Conservation (phyloP, 2,888 invertebrate genomes). For the Drosophila fulvimacula region DNA sequence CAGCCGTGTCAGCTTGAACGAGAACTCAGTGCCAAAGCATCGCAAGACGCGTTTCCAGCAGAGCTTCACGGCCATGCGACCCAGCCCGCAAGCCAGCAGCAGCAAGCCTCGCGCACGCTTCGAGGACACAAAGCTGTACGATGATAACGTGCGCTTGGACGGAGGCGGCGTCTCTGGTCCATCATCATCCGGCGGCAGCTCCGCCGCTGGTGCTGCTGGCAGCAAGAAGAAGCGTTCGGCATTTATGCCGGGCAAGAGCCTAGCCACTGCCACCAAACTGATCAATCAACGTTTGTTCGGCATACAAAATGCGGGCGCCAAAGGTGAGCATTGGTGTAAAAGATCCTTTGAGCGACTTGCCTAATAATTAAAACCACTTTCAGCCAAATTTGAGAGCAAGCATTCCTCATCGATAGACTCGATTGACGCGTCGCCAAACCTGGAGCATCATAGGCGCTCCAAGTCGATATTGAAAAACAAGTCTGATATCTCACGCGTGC, state of each 20-base stretch:
- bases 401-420: conserved; percentile 90
- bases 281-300: conserved; percentile 91
- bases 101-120: conserved; percentile 79
- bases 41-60: conserved; percentile 94
- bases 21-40: conserved; percentile 91
- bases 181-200: conserved; percentile 37
- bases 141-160: conserved; percentile 85
- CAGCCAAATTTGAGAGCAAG: conserved; percentile 86
- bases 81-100: conserved; percentile 85
- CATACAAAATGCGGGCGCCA: conserved; percentile 85
- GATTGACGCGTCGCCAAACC: conserved; percentile 88
- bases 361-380: conserved; percentile 1
- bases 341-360: too few species aligned
- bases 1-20: conserved; percentile 87
- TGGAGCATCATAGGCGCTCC: conserved; percentile 88
- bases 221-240: conserved; percentile 85
- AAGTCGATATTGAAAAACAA: conserved; percentile 91
- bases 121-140: conserved; percentile 86
- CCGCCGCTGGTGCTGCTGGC: conserved; percentile 78
- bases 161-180: conserved; percentile 34
- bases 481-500: conserved; percentile 87
- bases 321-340: conserved; percentile 73
- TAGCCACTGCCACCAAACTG: conserved; percentile 89
- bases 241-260: conserved; percentile 88
- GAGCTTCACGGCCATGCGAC: conserved; percentile 86